A percentile compares a stretch with the other conserved stretches of the same genome.
Conservation (phyloP, 1,140 invertebrate genomes). For the Notospermus geniculatus region DNA sequence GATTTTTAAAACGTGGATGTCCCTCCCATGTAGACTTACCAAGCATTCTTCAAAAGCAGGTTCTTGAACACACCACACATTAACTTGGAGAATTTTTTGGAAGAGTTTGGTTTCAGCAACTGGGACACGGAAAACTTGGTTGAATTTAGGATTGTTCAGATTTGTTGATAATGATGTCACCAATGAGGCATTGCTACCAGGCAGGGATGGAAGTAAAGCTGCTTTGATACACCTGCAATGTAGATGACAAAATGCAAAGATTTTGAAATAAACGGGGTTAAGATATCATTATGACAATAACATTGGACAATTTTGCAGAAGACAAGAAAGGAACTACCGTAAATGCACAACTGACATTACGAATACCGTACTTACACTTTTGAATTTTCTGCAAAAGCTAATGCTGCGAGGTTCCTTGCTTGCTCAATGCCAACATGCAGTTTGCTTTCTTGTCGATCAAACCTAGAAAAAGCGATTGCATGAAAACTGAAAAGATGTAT, state of each 20-base stretch:
- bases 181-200: slow-evolving; percentile 61
- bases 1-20: too few species aligned
- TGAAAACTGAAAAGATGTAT: too few species aligned
- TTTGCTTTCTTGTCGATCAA: slow-evolving; percentile 74
- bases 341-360: too few species aligned
- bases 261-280: too few species aligned
- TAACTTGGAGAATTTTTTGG: slow-evolving; percentile 85
- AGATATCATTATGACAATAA: slow-evolving; percentile 7
- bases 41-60: slow-evolving; percentile 41
- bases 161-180: slow-evolving; percentile 71
- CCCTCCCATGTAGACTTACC: too few species aligned
- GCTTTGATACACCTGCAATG: slow-evolving; percentile 76
- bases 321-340: too few species aligned
- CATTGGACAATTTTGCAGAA: slow-evolving; percentile 6
- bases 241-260: too few species aligned
- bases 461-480: slow-evolving; percentile 67
- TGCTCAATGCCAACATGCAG: slow-evolving; percentile 85
- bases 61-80: slow-evolving; percentile 69
- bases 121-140: slow-evolving; percentile 74
- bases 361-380: slow-evolving; percentile 82
- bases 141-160: slow-evolving; percentile 75
- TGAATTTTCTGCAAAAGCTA: slow-evolving; percentile 71
- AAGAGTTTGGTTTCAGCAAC: slow-evolving; percentile 73
- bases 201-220: slow-evolving; percentile 68
- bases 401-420: slow-evolving; percentile 80